A percentile compares a stretch with the other conserved stretches of the same genome.
Evolutionary conservation across 2,888 invertebrate genomes (phyloP).

Genomic region (Ischnus inquisitorius): DNA sequence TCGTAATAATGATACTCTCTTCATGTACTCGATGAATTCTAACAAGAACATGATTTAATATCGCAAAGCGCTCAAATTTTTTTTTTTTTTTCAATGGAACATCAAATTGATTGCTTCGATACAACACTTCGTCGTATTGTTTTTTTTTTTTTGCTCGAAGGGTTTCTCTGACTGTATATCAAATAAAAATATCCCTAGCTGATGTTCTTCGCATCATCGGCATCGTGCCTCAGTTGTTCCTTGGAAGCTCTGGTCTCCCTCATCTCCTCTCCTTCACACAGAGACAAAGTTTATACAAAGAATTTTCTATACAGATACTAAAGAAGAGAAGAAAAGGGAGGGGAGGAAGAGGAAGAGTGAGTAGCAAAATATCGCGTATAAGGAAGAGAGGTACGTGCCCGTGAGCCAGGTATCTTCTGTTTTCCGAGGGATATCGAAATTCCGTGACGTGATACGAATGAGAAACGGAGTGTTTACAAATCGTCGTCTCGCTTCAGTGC

Average conservation of each 20-base stretch:
- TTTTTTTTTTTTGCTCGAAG: background rate
- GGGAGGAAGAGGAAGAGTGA: background rate
- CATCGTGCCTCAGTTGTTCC: slow-evolving; percentile 18
- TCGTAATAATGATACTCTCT: background rate
- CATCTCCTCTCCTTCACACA: background rate
- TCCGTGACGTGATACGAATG: slow-evolving; percentile 59
- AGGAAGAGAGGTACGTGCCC: slow-evolving; percentile 51
- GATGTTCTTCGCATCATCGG: slow-evolving; percentile 9
- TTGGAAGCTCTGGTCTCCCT: slow-evolving; percentile 13
- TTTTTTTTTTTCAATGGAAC: background rate
- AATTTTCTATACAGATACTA: no score
- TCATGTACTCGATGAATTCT: background rate
- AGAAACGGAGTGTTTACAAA: slow-evolving; percentile 58
- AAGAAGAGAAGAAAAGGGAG: background rate
- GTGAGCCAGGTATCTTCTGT: slow-evolving; percentile 34
- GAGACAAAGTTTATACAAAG: background rate
- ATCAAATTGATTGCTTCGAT: background rate
- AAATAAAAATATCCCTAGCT: background rate
- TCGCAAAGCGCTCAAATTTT: background rate
- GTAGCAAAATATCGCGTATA: slow-evolving; percentile 22
- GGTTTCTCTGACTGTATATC: background rate
- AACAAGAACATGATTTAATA: background rate
- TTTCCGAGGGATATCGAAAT: slow-evolving; percentile 55
- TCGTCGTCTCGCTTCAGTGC: slow-evolving; percentile 2
- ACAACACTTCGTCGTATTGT: background rate